Percentiles rank a stretch among this genome's conserved stretches.
Evolutionary conservation across 2,888 invertebrate species (phyloP).

Genomic region (Caenorhabditis doughertyi): DNA sequence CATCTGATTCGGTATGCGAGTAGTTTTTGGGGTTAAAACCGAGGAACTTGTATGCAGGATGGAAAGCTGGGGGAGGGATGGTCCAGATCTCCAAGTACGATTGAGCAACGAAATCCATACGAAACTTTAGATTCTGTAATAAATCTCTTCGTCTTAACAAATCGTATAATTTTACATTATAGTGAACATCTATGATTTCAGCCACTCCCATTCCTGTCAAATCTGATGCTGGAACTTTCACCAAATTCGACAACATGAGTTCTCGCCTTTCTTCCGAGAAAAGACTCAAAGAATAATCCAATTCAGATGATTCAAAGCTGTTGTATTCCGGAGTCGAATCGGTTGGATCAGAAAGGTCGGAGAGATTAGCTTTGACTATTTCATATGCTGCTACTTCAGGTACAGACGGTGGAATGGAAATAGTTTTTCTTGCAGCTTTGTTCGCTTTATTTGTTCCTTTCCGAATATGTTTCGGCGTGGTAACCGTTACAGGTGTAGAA

Average conservation of each 20-base stretch:
- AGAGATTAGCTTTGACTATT: neutral
- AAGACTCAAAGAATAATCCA: neutral
- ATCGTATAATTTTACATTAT: neutral
- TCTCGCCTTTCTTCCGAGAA: neutral
- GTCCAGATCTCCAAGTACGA: slow-evolving; percentile 13
- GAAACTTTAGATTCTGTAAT: slow-evolving; percentile 31
- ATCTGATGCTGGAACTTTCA: neutral
- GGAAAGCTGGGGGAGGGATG: neutral
- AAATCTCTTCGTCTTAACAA: neutral
- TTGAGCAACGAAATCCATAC: slow-evolving; percentile 12
- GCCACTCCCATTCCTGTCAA: neutral
- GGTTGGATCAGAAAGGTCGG: neutral
- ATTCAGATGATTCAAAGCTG: neutral
- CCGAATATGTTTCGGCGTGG: too few species aligned
- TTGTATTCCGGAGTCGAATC: neutral
- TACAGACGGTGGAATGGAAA: too few species aligned
- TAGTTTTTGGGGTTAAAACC: slow-evolving; percentile 8
- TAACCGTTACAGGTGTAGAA: too few species aligned
- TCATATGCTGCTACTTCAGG: neutral
- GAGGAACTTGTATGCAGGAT: neutral
- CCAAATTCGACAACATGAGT: neutral
- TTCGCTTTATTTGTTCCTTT: neutral
- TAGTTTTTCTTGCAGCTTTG: too few species aligned
- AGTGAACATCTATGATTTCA: slow-evolving; percentile 30
- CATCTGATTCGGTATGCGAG: slow-evolving; percentile 12